Base-by-base conservation (phyloP, 1,140 invertebrate species). In the Sycobia sp. region DNA sequence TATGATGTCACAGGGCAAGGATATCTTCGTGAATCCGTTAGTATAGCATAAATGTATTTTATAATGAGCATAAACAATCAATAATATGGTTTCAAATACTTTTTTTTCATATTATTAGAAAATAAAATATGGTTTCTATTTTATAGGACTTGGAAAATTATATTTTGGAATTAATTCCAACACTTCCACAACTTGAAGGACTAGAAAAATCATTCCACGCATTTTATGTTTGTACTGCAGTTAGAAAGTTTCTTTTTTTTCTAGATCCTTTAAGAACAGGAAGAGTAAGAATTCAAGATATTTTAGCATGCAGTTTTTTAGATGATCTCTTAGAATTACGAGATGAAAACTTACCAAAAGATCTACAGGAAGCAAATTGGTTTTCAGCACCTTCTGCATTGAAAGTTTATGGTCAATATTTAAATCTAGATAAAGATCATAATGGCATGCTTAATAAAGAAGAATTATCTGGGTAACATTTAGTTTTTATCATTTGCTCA, bases 181-280 rank as follows among this genome's bases (percentile, higher is more conserved):
- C 94, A 11, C 75, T 98, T 55, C 89, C 91, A 2, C 93, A 96
- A 67, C 80, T 98, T 0, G 90, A 96, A 75, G 91, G 92, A 0
- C 78, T 98, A 29, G 93, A 97, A 76, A 91, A 93, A 51, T 95
- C 94, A 0, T 98, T 98, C 78, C 93, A 96, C 72, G 94, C 90
- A 11, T 98, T 99, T 83, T 99, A 98, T 76, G 90, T 97, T 1
- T 98, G 95, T 77, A 97, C 95, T 10, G 95, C 94, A 18, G 94
- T 95, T 0, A 86, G 95, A 66, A 97, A 97, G 74, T 97, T 98
- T 77, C 88, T 97, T 67, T 98, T 98, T 78, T 98, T 97, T 73
- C 79, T 98, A 2, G 96, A 98, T 82, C 92, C 92, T 0, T 76
- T 96, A 46, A 84, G 91, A 71, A 94, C 92, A 0, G 93, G 94